A percentile compares a stretch with the other conserved stretches of the same genome.
Evolutionary conservation across 2,113 vertebrate genomes (phyloP).

Genomic region (Paratilapia polleni): DNA sequence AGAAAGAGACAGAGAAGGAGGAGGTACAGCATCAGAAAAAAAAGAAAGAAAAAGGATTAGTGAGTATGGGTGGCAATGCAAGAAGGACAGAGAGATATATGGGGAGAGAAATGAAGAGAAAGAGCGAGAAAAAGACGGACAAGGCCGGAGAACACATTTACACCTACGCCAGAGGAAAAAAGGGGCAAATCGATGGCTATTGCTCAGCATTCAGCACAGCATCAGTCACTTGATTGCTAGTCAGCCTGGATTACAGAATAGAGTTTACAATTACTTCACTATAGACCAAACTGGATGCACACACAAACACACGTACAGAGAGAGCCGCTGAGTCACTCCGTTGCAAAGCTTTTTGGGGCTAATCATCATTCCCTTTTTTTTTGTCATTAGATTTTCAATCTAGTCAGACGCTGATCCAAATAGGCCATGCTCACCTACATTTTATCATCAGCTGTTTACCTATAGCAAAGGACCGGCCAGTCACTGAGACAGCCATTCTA

Average conservation of each 20-base stretch:
- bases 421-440: neutral
- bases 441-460: neutral
- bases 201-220: constrained; percentile 49
- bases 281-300: constrained; percentile 16
- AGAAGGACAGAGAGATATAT: neutral
- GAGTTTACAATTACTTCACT: constrained; percentile 52
- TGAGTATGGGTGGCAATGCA: neutral
- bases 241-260: constrained; percentile 55
- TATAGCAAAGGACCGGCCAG: neutral
- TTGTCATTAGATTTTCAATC: neutral
- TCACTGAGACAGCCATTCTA: neutral
- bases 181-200: constrained; percentile 36
- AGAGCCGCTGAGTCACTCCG: neutral
- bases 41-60: neutral
- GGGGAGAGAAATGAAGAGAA: neutral
- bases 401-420: neutral
- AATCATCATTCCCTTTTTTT: neutral
- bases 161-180: neutral
- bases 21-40: neutral
- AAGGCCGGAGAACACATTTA: constrained; percentile 9
- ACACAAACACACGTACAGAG: neutral
- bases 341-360: neutral
- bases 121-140: neutral
- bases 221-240: constrained; percentile 67
- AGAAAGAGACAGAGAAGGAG: neutral